A percentile compares a stretch with the other conserved stretches of the same genome.
These are phyloP conservation scores for Rhamnusium bicolor DNA, from an alignment of 2,888 invertebrate genomes.

Conservation along the genomic window DNA sequence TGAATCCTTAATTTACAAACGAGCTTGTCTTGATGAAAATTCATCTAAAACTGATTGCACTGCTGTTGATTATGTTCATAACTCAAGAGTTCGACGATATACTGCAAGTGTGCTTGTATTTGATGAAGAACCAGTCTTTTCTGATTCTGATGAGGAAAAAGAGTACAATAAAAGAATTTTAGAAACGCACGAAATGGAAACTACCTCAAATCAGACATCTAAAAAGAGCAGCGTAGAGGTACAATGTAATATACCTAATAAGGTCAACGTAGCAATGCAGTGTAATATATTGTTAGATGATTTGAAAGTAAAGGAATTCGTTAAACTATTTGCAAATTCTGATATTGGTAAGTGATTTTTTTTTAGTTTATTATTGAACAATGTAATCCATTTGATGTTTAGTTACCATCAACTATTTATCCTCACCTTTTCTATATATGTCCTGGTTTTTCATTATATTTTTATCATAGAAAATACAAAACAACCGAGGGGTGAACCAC, in stretches of 20 bases:
- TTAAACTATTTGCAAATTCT: slow-evolving; percentile 13
- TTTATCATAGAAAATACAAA: too few relatives aligned
- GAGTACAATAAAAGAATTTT: slow-evolving; percentile 14
- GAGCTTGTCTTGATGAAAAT: neutral
- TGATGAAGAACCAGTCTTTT: slow-evolving; percentile 41
- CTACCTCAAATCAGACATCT: neutral
- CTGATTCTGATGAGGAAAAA: slow-evolving; percentile 41
- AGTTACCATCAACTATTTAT: too few relatives aligned
- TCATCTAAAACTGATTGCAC: neutral
- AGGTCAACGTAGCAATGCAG: too few relatives aligned
- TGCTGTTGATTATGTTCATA: neutral
- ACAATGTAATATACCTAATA: slow-evolving; percentile 11
- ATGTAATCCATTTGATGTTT: too few relatives aligned
- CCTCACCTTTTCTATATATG: too few relatives aligned
- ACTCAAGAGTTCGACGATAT: slow-evolving; percentile 14
- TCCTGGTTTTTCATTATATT: too few relatives aligned
- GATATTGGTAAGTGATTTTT: slow-evolving; percentile 16
- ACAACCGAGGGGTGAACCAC: too few relatives aligned
- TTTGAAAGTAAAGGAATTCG: neutral
- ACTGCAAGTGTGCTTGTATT: slow-evolving; percentile 32
- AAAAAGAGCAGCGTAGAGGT: neutral
- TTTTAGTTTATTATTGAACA: too few relatives aligned
- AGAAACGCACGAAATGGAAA: neutral
- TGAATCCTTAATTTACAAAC: neutral
- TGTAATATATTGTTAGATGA: too few relatives aligned